Base-by-base conservation (phyloP, 1,140 invertebrate genomes). In the Hypsibius dujardini region DNA sequence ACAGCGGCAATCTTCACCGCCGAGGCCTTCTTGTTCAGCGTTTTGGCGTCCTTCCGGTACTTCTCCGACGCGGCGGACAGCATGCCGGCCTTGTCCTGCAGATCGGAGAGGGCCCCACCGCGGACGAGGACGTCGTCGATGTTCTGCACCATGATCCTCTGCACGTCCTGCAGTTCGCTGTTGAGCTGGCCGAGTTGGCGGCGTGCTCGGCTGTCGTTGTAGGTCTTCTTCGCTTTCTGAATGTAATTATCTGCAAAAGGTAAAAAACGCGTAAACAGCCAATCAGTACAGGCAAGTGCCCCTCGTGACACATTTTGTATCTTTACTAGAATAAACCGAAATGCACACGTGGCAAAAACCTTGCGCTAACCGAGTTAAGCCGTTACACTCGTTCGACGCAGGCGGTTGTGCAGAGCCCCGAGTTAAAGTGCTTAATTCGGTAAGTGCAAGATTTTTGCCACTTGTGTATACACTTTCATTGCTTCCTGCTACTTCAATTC, bases 71-170 rank as follows among this genome's bases (percentile, higher is more conserved):
- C 82, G 81, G 93, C 88, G 1, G 92, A 94, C 42, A 99, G 81
- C 81, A 95, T 95, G 79, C 94, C 92, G 46, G 95, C 95, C 82
- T 98, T 98, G 67, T 88, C 88, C 79, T 98, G 95, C 75, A 99
- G 82, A 80, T 95, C 95, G 93, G 92, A 94, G 70, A 99, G 82
- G 62, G 95, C 87, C 70, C 93, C 91, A 70, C 95, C 95, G 76
- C 95, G 84, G 79, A 96, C 90, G 74, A 98, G 83, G 70, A 99
- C 95, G 83, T 98, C 95, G 81, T 98, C 94, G 76, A 98, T 98
- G 82, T 98, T 99, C 81, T 97, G 93, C 74, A 98, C 95, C 95
- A 99, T 99, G 76, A 99, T 98, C 77, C 93, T 86, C 78, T 98
- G 95, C 50, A 98, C 95, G 84, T 98, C 95, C 78, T 98, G 93